Conservation (phyloP, 2,888 invertebrate genomes). For the Nomada fabriciana region DNA sequence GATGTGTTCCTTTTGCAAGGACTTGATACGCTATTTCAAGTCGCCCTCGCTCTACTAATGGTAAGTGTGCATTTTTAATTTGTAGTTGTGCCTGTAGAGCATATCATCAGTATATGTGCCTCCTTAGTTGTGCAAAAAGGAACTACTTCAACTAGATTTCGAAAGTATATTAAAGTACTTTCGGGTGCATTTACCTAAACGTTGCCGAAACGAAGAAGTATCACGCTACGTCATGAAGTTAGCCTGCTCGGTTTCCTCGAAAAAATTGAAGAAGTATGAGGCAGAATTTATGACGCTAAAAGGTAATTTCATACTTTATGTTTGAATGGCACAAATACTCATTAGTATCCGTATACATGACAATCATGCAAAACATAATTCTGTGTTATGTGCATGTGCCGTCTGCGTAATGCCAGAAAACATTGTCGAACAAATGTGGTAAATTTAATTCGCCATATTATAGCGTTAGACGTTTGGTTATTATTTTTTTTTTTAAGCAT, state of each 20-base stretch:
- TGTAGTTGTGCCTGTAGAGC: background rate
- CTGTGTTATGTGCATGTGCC: constrained; percentile 34
- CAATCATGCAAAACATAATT: constrained; percentile 25
- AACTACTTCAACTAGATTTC: constrained; percentile 96
- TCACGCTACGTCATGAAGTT: constrained; percentile 95
- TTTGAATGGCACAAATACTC: constrained; percentile 71
- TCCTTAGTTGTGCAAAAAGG: constrained; percentile 91
- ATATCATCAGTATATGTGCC: background rate
- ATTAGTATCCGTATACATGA: constrained; percentile 30
- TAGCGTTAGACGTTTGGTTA: constrained; percentile 22
- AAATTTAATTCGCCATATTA: constrained; percentile 44
- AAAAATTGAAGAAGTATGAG: constrained; percentile 97
- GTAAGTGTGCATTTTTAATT: constrained; percentile 84
- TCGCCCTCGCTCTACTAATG: constrained; percentile 96
- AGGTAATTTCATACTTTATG: constrained; percentile 86
- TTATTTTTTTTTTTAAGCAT: background rate
- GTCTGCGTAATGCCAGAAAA: too few species aligned
- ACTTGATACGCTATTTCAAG: constrained; percentile 97
- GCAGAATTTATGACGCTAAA: constrained; percentile 93
- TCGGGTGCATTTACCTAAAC: constrained; percentile 98
- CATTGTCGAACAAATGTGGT: constrained; percentile 44
- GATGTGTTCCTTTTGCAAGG: constrained; percentile 98
- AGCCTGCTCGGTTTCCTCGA: constrained; percentile 96
- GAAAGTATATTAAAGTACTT: constrained; percentile 99
- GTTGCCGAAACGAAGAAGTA: constrained; percentile 95